Evolutionary conservation across 2,888 invertebrate species (phyloP).

Genomic region (Micoletzkya japonica): DNA sequence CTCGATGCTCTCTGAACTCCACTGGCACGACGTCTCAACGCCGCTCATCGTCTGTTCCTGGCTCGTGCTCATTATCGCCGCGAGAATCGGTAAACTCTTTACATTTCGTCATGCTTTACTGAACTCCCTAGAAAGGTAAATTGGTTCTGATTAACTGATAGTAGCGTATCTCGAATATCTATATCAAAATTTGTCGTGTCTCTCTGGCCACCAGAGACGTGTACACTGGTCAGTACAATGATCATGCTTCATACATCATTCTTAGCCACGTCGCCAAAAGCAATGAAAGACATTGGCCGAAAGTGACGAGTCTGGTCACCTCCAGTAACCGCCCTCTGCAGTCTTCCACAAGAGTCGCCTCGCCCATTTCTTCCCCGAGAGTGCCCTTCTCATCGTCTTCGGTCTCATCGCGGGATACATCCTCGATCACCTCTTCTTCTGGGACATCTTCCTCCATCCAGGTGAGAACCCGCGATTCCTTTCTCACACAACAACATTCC

Average conservation of each 20-base stretch:
- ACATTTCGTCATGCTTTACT: background rate
- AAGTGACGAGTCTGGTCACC: background rate
- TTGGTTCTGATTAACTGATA: too few relatives aligned
- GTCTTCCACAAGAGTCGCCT: constrained; percentile 41
- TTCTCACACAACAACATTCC: background rate
- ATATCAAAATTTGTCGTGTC: too few relatives aligned
- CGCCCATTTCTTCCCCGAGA: constrained; percentile 46
- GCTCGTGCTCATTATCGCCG: constrained; percentile 49
- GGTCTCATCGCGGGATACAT: constrained; percentile 44
- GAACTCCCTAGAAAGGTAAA: too few relatives aligned
- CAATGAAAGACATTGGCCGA: too few relatives aligned
- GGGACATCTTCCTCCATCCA: constrained; percentile 48
- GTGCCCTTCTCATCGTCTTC: constrained; percentile 45
- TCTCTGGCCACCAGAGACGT: too few relatives aligned
- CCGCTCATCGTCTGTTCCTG: constrained; percentile 50
- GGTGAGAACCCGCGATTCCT: too few relatives aligned
- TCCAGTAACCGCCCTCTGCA: too few relatives aligned
- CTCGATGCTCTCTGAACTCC: constrained; percentile 2
- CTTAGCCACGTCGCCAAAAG: too few relatives aligned
- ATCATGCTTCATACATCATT: too few relatives aligned
- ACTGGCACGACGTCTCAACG: constrained; percentile 55
- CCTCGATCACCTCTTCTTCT: constrained; percentile 40
- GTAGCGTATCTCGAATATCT: too few relatives aligned
- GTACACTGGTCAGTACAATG: too few relatives aligned
- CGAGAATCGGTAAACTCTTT: constrained; percentile 4